Conservation (phyloP, 2,113 vertebrate species). For the Microtus oregoni region DNA sequence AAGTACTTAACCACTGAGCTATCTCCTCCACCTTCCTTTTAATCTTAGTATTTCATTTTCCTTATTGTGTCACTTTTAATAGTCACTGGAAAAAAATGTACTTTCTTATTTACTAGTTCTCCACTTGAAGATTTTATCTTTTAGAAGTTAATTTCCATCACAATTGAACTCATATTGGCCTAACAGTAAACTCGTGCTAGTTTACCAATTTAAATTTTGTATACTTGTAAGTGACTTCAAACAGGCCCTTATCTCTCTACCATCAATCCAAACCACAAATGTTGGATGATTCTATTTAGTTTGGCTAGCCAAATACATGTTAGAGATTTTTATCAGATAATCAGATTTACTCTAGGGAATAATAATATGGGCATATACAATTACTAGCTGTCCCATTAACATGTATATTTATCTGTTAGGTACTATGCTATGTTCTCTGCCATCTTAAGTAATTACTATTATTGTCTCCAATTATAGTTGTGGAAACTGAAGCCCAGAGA, state of each 20-base stretch:
- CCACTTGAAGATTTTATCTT: conserved; percentile 25
- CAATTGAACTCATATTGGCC: conserved; percentile 13
- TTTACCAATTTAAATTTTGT: conserved; percentile 21
- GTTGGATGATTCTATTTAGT: background rate
- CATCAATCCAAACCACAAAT: background rate
- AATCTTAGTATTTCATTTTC: background rate
- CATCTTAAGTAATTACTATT: conserved; percentile 1
- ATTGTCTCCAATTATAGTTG: background rate
- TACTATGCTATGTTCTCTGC: background rate
- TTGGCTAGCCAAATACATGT: background rate
- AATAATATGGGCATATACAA: conserved; percentile 29
- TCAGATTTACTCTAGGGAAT: conserved; percentile 8
- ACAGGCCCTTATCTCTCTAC: background rate
- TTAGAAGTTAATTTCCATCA: conserved; percentile 17
- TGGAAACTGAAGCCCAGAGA: background rate
- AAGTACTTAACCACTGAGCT: background rate
- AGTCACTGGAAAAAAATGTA: background rate
- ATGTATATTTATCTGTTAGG: too few relatives aligned
- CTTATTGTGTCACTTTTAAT: background rate
- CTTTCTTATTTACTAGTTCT: background rate
- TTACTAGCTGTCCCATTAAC: too few relatives aligned
- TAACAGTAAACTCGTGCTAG: conserved; percentile 4
- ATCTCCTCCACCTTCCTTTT: background rate
- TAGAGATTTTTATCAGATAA: background rate
- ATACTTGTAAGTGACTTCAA: background rate